A percentile compares a stretch with the other conserved stretches of the same genome.
phyloP scores from a whole-genome alignment of 2,797 vertebrate species.

The Acrocephalus scirpaceus region DNA sequence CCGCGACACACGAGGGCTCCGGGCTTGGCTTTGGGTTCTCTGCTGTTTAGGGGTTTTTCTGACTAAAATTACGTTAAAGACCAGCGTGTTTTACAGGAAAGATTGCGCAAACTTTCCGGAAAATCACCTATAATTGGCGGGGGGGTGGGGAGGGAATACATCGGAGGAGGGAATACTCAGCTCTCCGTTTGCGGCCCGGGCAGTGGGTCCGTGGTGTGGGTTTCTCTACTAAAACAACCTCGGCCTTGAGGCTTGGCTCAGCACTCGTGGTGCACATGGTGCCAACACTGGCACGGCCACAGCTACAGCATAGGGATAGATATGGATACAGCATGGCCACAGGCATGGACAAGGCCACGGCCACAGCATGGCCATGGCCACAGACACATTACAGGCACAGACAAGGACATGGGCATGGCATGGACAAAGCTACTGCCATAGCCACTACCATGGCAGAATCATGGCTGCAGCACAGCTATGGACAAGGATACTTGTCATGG shows the following conservation, averaged over 20 bases:
- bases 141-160: too few relatives aligned
- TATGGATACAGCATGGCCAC: neutral
- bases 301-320: fast-evolving
- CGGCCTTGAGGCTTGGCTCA: neutral
- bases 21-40: fast-evolving
- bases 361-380: neutral
- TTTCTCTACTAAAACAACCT: neutral
- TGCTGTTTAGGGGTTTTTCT: neutral
- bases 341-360: neutral
- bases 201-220: neutral
- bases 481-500: neutral
- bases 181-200: neutral
- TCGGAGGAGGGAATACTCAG: neutral
- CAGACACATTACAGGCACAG: neutral
- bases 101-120: neutral
- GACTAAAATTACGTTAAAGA: neutral
- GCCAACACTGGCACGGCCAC: fast-evolving
- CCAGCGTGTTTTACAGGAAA: neutral
- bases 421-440: neutral
- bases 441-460: neutral
- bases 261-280: neutral
- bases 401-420: neutral
- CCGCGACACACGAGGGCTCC: fast-evolving
- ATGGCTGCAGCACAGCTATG: too few relatives aligned
- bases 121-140: neutral